Evolutionary conservation across 1,140 invertebrate species (phyloP).

Genomic region (Drosophila bocki): DNA sequence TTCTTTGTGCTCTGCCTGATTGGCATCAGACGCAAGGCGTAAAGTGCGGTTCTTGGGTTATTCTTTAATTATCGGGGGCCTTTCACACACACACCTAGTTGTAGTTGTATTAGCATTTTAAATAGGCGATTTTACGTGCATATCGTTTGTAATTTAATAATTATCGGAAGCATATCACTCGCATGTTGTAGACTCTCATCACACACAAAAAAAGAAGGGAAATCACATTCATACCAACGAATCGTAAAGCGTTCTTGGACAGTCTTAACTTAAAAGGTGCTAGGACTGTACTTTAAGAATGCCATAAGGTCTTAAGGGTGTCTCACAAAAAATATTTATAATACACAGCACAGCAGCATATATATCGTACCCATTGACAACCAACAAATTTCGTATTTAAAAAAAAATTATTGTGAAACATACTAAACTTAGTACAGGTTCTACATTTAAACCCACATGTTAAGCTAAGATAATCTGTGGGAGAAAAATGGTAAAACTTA

Average conservation of each 20-base stretch:
- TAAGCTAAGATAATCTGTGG: not conserved
- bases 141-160: constrained; percentile 78
- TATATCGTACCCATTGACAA: constrained; percentile 51
- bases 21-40: constrained; percentile 84
- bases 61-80: constrained; percentile 37
- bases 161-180: constrained; percentile 79
- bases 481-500: not conserved
- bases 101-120: constrained; percentile 70
- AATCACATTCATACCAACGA: constrained; percentile 46
- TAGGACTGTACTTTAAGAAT: constrained; percentile 13
- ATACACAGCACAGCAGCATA: constrained; percentile 46
- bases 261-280: not conserved
- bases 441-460: constrained; percentile 4
- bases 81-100: constrained; percentile 25
- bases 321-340: constrained; percentile 76
- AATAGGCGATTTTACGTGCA: constrained; percentile 72
- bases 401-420: not conserved
- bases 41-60: constrained; percentile 39
- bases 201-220: constrained; percentile 16
- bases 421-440: constrained; percentile 12
- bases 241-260: constrained; percentile 30
- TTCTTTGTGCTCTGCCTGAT: constrained; percentile 85
- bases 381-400: constrained; percentile 24
- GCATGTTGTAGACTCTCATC: constrained; percentile 72
- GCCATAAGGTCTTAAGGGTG: constrained; percentile 72